Evolutionary conservation across 2,888 invertebrate genomes (phyloP).

Genomic region (Drosophila glabriapex): DNA sequence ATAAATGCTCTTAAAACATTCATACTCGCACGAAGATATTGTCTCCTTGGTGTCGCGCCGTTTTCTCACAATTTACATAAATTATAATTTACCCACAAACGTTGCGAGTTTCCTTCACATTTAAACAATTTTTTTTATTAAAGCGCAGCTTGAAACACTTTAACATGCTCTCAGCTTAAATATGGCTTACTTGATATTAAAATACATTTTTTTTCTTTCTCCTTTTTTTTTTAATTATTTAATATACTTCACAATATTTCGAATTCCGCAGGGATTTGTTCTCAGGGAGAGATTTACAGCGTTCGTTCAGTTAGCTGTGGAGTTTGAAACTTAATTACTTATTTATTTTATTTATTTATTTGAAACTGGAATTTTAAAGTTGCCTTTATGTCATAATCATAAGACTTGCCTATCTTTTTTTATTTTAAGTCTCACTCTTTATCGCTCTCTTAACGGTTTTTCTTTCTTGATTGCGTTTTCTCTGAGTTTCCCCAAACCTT

Average conservation of each 20-base stretch:
- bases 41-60: conserved; percentile 29
- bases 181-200: background rate
- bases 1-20: conserved; percentile 62
- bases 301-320: background rate
- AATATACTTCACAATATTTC: background rate
- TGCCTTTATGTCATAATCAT: background rate
- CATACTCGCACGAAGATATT: conserved; percentile 42
- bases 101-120: background rate
- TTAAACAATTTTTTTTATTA: background rate
- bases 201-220: too few species aligned
- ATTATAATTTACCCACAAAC: conserved; percentile 38
- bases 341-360: background rate
- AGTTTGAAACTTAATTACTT: background rate
- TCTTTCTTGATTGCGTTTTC: background rate
- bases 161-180: background rate
- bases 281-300: background rate
- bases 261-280: background rate
- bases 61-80: conserved; percentile 46
- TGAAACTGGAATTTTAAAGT: background rate
- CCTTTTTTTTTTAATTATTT: background rate
- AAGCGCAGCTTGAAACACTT: background rate
- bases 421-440: background rate
- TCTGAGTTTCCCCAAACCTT: background rate
- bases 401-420: background rate
- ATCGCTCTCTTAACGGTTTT: background rate